These are phyloP conservation scores for Drosophila setosimentum DNA, from an alignment of 2,888 invertebrate species.

Conservation along the genomic window DNA sequence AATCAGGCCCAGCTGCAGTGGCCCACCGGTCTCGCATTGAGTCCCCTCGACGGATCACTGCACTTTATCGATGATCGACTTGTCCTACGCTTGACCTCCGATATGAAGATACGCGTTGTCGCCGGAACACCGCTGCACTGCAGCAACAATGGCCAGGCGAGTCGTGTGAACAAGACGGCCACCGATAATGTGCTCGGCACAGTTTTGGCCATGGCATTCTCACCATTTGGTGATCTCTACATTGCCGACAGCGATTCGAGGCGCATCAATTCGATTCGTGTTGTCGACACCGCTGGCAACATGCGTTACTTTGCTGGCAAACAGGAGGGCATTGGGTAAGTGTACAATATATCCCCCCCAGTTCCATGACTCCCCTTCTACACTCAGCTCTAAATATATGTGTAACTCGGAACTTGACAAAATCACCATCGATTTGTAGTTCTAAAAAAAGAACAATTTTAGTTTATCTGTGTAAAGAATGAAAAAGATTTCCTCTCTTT, in stretches of 20 bases:
- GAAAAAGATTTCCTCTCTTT: too few species aligned
- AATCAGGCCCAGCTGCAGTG: constrained; percentile 97
- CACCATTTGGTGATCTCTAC: constrained; percentile 95
- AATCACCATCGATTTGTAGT: too few species aligned
- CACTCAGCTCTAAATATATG: constrained; percentile 5
- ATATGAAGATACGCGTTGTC: constrained; percentile 95
- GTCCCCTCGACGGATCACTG: constrained; percentile 96
- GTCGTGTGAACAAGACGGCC: constrained; percentile 86
- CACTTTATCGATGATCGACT: constrained; percentile 98
- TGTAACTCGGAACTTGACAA: neutral
- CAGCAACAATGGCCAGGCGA: constrained; percentile 87
- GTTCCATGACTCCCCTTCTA: constrained; percentile 1
- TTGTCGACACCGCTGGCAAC: constrained; percentile 95
- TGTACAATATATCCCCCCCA: constrained; percentile 16
- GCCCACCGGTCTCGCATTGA: constrained; percentile 98
- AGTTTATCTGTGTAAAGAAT: too few species aligned
- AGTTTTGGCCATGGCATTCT: constrained; percentile 95
- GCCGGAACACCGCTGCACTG: constrained; percentile 98
- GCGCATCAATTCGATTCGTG: constrained; percentile 92
- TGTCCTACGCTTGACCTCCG: constrained; percentile 95
- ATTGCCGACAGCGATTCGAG: constrained; percentile 97
- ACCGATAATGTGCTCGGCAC: constrained; percentile 91
- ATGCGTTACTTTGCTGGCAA: constrained; percentile 97
- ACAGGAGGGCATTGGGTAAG: constrained; percentile 86
- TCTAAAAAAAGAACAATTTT: too few species aligned